Conservation (phyloP, 2,888 invertebrate species). For the Drosophila conformis region DNA sequence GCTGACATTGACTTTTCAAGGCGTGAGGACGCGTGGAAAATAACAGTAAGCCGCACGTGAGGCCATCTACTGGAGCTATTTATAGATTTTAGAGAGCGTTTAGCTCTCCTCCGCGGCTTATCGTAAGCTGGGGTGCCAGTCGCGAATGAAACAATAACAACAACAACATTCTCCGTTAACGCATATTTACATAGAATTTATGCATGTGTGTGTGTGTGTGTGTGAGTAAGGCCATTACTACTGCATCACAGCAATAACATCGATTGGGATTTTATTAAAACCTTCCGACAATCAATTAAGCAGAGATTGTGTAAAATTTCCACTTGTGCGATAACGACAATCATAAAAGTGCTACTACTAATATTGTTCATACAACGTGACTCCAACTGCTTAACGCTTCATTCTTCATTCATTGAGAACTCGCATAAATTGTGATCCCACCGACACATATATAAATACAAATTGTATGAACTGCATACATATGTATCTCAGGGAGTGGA, state of each 20-base stretch:
- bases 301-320: slow-evolving; percentile 44
- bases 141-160: slow-evolving; percentile 8
- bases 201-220: neutral
- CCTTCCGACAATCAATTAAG: slow-evolving; percentile 30
- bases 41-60: slow-evolving; percentile 41
- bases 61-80: slow-evolving; percentile 16
- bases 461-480: neutral
- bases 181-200: neutral
- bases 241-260: slow-evolving; percentile 1
- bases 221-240: neutral
- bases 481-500: neutral
- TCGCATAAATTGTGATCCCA: neutral
- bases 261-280: neutral
- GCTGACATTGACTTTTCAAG: slow-evolving; percentile 16
- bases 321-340: slow-evolving; percentile 44
- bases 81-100: slow-evolving; percentile 17
- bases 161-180: neutral
- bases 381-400: neutral
- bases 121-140: slow-evolving; percentile 3
- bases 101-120: slow-evolving; percentile 1
- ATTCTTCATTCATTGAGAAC: slow-evolving; percentile 17
- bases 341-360: neutral
- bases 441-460: neutral
- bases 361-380: slow-evolving; percentile 9
- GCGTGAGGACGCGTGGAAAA: slow-evolving; percentile 20